Conservation (phyloP, 2,113 vertebrate genomes). For the Triplophysa dalaica region DNA sequence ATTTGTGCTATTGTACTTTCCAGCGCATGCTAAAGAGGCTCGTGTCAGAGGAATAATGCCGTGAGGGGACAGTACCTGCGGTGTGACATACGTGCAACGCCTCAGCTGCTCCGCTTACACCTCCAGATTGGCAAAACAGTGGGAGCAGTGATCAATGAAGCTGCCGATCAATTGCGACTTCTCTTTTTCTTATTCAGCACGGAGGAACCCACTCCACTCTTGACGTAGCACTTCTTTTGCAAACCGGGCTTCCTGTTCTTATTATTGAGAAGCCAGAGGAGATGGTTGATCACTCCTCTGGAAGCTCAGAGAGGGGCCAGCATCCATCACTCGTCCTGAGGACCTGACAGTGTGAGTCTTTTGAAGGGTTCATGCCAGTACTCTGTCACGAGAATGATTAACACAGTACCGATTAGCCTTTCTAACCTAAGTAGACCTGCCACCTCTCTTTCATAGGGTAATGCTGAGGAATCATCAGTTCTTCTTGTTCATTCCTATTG, state of each 20-base stretch:
- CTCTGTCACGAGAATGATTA: slow-evolving; percentile 63
- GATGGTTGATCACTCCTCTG: slow-evolving; percentile 58
- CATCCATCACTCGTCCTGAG: slow-evolving; percentile 58
- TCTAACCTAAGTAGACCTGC: slow-evolving; percentile 40
- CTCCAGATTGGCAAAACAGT: slow-evolving; percentile 27
- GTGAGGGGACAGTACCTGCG: slow-evolving; percentile 17
- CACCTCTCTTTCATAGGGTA: slow-evolving; percentile 41
- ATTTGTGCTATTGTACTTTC: neutral
- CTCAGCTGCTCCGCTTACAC: slow-evolving; percentile 50
- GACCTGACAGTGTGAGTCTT: slow-evolving; percentile 49
- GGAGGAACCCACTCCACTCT: slow-evolving; percentile 53
- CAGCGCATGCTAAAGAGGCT: slow-evolving; percentile 10
- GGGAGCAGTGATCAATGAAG: slow-evolving; percentile 53
- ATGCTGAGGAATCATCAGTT: slow-evolving; percentile 21
- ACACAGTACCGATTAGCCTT: slow-evolving; percentile 50
- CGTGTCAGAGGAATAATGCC: slow-evolving; percentile 30
- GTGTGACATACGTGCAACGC: slow-evolving; percentile 37
- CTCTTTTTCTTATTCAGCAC: slow-evolving; percentile 60
- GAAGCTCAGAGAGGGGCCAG: slow-evolving; percentile 49
- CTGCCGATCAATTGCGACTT: slow-evolving; percentile 50
- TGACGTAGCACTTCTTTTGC: slow-evolving; percentile 52
- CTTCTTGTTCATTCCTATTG: neutral
- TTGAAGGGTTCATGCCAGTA: slow-evolving; percentile 51
- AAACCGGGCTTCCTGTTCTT: slow-evolving; percentile 55
- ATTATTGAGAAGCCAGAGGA: slow-evolving; percentile 55